Conservation (phyloP, 2,113 vertebrate species). For the Leptobrachium leishanense region DNA sequence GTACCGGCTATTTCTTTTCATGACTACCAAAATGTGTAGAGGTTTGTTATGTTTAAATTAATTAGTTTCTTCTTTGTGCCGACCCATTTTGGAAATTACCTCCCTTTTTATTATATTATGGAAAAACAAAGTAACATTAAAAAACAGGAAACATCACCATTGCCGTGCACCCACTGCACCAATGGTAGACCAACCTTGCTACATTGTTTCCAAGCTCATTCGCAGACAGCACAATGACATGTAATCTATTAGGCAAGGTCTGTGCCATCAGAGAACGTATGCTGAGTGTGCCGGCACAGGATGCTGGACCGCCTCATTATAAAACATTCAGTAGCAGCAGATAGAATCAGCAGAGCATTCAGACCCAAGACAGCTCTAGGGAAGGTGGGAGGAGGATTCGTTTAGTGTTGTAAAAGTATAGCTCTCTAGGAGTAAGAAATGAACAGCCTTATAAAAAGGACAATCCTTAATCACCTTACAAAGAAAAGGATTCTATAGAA, state of each 20-base stretch:
- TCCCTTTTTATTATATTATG: no score
- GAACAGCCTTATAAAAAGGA: background rate
- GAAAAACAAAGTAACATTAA: no score
- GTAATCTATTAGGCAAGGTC: conserved; percentile 2
- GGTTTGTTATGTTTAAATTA: no score
- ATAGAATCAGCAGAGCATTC: conserved; percentile 35
- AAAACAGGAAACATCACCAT: no score
- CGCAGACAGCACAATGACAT: background rate
- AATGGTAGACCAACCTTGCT: no score
- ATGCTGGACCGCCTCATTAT: conserved; percentile 7
- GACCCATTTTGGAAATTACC: no score
- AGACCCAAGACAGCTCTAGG: conserved; percentile 11
- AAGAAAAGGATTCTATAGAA: no score
- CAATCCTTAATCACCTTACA: background rate
- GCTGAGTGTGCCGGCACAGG: conserved; percentile 10
- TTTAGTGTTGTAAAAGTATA: background rate
- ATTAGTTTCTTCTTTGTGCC: no score
- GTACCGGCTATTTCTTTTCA: no score
- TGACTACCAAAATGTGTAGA: no score
- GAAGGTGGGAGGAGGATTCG: background rate
- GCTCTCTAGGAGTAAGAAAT: background rate
- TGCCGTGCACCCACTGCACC: no score
- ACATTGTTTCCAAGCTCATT: no score
- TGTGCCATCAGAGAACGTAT: conserved; percentile 11
- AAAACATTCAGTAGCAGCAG: conserved; percentile 36